Percentiles rank a stretch among this genome's conserved stretches.
phyloP scores from a whole-genome alignment of 2,113 vertebrate species.

The Perca fluviatilis region DNA sequence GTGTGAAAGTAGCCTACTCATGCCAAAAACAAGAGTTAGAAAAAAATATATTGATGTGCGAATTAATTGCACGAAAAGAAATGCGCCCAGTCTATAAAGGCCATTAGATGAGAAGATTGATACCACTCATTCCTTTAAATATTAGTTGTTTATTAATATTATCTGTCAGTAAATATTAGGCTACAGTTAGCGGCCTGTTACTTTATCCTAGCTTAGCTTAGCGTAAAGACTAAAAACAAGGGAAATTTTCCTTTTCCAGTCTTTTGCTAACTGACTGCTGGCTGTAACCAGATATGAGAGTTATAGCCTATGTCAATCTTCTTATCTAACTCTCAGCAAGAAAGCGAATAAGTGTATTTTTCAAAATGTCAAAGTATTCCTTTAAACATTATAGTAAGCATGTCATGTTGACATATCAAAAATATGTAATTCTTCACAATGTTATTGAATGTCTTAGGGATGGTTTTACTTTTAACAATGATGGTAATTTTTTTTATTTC shows the following conservation, averaged over 20 bases:
- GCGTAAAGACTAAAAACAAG: not conserved
- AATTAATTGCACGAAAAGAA: no score
- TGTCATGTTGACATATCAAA: not conserved
- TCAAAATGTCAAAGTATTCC: not conserved
- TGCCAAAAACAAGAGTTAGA: no score
- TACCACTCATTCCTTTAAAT: not conserved
- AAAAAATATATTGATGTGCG: no score
- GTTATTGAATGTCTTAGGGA: not conserved
- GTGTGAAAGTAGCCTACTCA: no score
- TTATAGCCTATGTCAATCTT: no score
- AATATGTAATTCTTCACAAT: not conserved
- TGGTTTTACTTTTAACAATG: not conserved
- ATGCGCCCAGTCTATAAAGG: no score
- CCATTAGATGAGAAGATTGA: not conserved
- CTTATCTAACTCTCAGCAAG: no score
- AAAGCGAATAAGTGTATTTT: no score
- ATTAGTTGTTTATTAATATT: no score
- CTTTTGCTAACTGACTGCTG: not conserved
- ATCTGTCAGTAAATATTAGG: not conserved
- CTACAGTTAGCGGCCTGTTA: not conserved
- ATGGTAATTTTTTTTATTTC: not conserved
- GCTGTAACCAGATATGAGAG: not conserved
- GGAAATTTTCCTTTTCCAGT: not conserved
- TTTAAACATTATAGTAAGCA: not conserved
- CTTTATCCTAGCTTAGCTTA: not conserved